These are phyloP conservation scores for Octodon degus DNA, from an alignment of 2,113 vertebrate species.

Conservation along the genomic window DNA sequence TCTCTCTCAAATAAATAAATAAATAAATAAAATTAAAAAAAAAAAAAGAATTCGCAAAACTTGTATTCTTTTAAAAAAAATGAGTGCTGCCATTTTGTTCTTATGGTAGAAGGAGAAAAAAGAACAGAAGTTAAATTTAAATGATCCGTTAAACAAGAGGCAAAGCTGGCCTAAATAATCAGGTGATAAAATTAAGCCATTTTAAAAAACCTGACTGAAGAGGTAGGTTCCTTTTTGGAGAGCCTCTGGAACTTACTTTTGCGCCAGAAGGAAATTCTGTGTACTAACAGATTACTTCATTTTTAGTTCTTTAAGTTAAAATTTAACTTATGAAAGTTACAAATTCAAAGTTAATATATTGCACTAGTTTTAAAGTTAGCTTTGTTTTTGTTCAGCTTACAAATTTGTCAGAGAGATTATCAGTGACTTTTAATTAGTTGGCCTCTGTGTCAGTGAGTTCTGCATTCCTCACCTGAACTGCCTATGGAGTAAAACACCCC, in stretches of 20 bases:
- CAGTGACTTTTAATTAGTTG: neutral
- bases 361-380: constrained; percentile 6
- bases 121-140: neutral
- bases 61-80: too few relatives aligned
- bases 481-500: neutral
- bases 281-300: neutral
- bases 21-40: too few relatives aligned
- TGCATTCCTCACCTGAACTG: neutral
- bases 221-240: neutral
- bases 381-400: constrained; percentile 13
- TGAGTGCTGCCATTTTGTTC: neutral
- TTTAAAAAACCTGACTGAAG: neutral
- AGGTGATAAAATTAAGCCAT: neutral
- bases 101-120: neutral
- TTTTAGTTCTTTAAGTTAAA: constrained; percentile 22
- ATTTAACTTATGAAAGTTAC: neutral
- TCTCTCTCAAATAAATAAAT: too few relatives aligned
- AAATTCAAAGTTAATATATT: neutral
- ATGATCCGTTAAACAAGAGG: neutral
- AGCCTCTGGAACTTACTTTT: neutral
- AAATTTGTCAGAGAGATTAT: constrained; percentile 6
- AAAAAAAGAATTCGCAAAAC: too few relatives aligned
- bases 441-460: neutral
- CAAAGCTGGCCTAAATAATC: neutral
- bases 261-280: neutral